Evolutionary conservation across 2,797 vertebrate species (phyloP).

Genomic region (Sebastolobus altivelis): DNA sequence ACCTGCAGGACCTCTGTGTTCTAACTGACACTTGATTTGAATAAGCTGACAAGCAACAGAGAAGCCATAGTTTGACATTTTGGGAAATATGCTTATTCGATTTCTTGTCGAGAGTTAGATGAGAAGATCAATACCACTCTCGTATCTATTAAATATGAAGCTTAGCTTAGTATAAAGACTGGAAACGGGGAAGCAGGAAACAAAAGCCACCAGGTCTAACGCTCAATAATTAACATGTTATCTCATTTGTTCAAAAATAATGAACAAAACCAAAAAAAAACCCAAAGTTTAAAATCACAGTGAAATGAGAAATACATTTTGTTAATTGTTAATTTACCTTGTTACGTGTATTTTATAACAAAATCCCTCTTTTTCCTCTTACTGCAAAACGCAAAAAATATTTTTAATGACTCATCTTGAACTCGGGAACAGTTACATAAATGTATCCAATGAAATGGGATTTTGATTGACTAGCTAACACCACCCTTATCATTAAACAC

Average conservation of each 20-base stretch:
- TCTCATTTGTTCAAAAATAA: background rate
- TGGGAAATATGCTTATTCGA: background rate
- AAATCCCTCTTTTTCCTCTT: background rate
- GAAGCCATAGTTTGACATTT: background rate
- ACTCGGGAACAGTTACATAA: too few relatives aligned
- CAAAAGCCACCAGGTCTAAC: background rate
- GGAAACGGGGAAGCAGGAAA: background rate
- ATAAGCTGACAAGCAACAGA: background rate
- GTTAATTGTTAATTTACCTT: background rate
- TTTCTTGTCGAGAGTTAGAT: background rate
- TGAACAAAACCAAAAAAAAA: background rate
- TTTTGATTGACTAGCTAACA: background rate
- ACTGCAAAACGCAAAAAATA: background rate
- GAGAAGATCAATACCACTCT: background rate
- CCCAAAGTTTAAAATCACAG: background rate
- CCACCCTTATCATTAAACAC: background rate
- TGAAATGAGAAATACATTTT: background rate
- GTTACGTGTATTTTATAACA: too few relatives aligned
- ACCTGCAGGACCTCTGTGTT: constrained; percentile 64
- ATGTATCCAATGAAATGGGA: background rate
- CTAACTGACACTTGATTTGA: constrained; percentile 39
- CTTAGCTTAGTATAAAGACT: background rate
- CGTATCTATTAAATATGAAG: background rate
- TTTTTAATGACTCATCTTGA: background rate
- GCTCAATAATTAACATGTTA: background rate